These are phyloP conservation scores for Rhegmatorhina hoffmannsi DNA, from an alignment of 2,113 vertebrate species.

Conservation along the genomic window DNA sequence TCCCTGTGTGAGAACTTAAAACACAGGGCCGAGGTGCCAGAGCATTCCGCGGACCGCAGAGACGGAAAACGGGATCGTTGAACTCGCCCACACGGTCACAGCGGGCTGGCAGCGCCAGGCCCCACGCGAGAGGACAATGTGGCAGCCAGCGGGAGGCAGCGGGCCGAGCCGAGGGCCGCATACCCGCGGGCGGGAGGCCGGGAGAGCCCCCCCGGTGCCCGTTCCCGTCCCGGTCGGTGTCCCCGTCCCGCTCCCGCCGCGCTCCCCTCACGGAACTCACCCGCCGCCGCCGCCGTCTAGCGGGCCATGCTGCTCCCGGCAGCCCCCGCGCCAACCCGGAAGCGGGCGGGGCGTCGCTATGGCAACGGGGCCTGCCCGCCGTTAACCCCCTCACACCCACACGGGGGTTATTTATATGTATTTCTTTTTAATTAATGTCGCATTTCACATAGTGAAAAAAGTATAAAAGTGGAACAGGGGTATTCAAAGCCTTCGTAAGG, in stretches of 20 bases:
- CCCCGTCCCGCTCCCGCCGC: background rate
- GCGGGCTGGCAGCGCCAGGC: no score
- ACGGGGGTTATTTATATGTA: no score
- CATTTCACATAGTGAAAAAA: background rate
- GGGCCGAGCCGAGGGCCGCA: no score
- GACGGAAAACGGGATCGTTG: background rate
- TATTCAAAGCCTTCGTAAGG: background rate
- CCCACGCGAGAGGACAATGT: no score
- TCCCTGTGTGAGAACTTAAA: no score
- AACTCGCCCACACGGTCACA: background rate
- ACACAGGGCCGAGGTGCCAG: background rate
- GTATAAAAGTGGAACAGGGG: background rate
- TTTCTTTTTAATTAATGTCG: background rate
- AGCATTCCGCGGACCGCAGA: no score
- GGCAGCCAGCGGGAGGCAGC: no score
- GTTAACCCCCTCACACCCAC: no score
- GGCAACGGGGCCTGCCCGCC: no score
- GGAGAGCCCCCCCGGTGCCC: no score
- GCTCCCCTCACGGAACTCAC: background rate
- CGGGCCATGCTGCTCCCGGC: background rate
- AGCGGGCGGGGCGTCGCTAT: no score
- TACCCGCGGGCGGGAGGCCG: no score
- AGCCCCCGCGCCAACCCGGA: background rate
- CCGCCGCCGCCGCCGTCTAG: background rate
- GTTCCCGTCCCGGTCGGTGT: accelerated